phyloP scores from a whole-genome alignment of 2,113 vertebrate genomes.

The Callaeas wilsoni region DNA sequence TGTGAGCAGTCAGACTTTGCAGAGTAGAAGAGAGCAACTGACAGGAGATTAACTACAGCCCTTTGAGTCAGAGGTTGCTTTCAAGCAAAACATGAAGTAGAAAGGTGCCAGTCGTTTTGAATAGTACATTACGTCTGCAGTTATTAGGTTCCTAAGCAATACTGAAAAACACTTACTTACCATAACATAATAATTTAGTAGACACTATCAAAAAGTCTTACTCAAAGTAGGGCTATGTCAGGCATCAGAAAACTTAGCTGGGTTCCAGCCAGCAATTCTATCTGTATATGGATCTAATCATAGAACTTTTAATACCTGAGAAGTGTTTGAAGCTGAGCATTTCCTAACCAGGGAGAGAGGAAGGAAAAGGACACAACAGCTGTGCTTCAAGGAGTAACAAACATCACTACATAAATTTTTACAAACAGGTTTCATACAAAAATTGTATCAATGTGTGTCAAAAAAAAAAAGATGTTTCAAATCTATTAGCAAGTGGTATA shows the following conservation, averaged over 20 bases:
- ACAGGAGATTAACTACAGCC: neutral
- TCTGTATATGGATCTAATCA: neutral
- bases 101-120: neutral
- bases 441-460: neutral
- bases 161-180: neutral
- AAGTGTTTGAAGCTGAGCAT: neutral
- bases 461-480: neutral
- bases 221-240: neutral
- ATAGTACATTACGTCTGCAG: neutral
- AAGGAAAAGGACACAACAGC: neutral
- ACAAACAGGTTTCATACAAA: neutral
- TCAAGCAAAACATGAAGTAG: neutral
- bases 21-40: neutral
- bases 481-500: neutral
- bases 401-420: neutral
- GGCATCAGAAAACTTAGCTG: neutral
- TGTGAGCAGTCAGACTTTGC: neutral
- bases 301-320: slow-evolving; percentile 20
- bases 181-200: neutral
- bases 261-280: neutral
- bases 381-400: neutral
- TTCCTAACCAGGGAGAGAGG: neutral
- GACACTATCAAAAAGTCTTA: neutral
- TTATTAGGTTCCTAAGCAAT: neutral
- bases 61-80: neutral